Evolutionary conservation across 2,113 vertebrate genomes (phyloP).

Genomic region (Entomyzon cyanotis): DNA sequence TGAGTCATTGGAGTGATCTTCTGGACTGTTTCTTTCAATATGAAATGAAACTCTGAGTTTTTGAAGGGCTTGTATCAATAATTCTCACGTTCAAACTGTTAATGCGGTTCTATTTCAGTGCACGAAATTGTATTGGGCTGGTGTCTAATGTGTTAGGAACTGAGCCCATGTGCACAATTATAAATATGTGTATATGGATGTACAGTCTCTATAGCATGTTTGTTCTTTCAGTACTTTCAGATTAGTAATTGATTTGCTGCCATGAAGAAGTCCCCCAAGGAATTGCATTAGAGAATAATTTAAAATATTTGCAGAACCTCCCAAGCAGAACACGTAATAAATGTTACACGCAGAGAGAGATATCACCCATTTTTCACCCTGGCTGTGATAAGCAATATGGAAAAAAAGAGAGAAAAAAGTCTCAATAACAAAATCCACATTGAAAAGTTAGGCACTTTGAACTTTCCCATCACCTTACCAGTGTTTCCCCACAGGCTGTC

Average conservation of each 20-base stretch:
- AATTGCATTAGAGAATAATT: background rate
- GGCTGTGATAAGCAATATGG: constrained; percentile 18
- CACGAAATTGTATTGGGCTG: background rate
- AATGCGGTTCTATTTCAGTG: background rate
- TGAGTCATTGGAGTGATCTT: background rate
- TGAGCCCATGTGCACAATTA: background rate
- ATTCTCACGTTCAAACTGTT: background rate
- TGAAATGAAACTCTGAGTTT: background rate
- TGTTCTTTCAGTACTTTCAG: background rate
- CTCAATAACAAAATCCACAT: constrained; percentile 69
- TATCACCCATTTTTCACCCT: background rate
- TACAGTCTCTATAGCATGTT: background rate
- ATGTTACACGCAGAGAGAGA: background rate
- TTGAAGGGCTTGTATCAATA: background rate
- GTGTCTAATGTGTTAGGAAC: background rate
- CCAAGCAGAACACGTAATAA: background rate
- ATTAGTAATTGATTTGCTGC: background rate
- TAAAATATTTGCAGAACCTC: constrained; percentile 12
- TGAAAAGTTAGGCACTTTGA: constrained; percentile 73
- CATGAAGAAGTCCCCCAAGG: background rate
- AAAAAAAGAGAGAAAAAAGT: background rate
- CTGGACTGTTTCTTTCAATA: background rate
- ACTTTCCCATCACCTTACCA: constrained; percentile 75
- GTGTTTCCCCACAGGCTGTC: constrained; percentile 66
- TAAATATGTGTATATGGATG: background rate